A percentile compares a stretch with the other conserved stretches of the same genome.
Evolutionary conservation across 2,113 vertebrate genomes (phyloP).

Genomic region (Malurus elegans): DNA sequence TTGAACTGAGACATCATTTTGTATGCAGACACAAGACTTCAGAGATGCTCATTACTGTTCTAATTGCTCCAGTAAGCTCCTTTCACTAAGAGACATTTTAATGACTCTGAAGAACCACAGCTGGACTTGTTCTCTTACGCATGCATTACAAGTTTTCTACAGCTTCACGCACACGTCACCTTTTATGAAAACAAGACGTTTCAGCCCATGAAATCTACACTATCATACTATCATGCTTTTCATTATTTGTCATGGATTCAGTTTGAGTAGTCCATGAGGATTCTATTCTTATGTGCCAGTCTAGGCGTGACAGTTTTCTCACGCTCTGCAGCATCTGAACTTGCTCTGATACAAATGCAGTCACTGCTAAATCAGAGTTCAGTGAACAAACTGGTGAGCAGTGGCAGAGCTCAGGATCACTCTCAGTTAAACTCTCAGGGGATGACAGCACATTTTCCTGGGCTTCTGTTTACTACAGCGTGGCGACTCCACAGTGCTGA

Average conservation of each 20-base stretch:
- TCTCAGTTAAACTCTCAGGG: neutral
- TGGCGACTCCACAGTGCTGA: neutral
- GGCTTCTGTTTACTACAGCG: neutral
- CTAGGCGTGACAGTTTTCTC: neutral
- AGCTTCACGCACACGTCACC: neutral
- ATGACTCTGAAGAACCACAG: neutral
- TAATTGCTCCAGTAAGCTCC: conserved; percentile 3
- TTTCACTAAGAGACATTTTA: neutral
- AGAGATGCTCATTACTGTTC: neutral
- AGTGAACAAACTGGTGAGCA: neutral
- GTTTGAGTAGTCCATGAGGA: neutral
- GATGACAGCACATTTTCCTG: neutral
- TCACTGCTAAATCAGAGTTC: neutral
- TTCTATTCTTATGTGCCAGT: neutral
- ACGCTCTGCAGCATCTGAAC: neutral
- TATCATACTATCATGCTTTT: neutral
- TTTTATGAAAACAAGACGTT: neutral
- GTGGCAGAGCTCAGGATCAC: neutral
- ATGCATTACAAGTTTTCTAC: neutral
- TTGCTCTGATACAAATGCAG: rapidly evolving
- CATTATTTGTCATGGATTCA: neutral
- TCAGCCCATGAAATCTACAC: neutral
- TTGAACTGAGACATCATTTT: neutral
- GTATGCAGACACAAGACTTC: neutral
- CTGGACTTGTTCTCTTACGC: neutral